phyloP scores from a whole-genome alignment of 2,888 invertebrate genomes.

The Eristalis tenax region DNA sequence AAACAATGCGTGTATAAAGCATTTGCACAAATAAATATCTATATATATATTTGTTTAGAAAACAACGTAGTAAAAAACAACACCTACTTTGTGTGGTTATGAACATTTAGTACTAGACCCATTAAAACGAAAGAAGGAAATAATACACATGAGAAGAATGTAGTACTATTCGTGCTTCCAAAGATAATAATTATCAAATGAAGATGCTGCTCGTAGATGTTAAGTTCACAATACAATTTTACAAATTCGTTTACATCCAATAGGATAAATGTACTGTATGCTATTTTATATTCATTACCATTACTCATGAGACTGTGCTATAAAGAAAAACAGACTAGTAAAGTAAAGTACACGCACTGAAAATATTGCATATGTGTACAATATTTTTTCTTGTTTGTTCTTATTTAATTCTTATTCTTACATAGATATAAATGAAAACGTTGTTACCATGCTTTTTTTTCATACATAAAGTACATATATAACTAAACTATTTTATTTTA shows the following conservation, averaged over 20 bases:
- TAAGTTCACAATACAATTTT: slow-evolving; percentile 55
- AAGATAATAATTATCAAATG: slow-evolving; percentile 70
- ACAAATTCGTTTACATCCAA: slow-evolving; percentile 53
- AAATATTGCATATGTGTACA: slow-evolving; percentile 42
- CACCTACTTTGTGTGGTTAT: background rate
- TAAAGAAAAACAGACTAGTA: slow-evolving; percentile 33
- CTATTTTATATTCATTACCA: slow-evolving; percentile 61
- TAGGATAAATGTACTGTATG: slow-evolving; percentile 46
- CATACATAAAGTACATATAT: slow-evolving; percentile 59
- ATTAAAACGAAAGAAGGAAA: background rate
- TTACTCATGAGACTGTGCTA: slow-evolving; percentile 71
- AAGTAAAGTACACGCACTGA: slow-evolving; percentile 36
- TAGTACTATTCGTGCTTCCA: slow-evolving; percentile 71
- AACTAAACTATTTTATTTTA: slow-evolving; percentile 65
- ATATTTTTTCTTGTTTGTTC: slow-evolving; percentile 72
- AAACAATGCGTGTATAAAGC: background rate
- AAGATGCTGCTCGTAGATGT: slow-evolving; percentile 69
- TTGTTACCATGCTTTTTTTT: slow-evolving; percentile 73
- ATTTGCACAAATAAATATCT: background rate
- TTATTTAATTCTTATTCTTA: slow-evolving; percentile 73
- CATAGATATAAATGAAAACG: slow-evolving; percentile 73
- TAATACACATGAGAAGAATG: slow-evolving; percentile 15
- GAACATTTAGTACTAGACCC: background rate
- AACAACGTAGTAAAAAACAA: background rate
- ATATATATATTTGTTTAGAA: slow-evolving; percentile 23